Evolutionary conservation across 2,113 vertebrate species (phyloP), one percentile per base, ranked within the genome.

Genomic region (Ifrita kowaldi): DNA sequence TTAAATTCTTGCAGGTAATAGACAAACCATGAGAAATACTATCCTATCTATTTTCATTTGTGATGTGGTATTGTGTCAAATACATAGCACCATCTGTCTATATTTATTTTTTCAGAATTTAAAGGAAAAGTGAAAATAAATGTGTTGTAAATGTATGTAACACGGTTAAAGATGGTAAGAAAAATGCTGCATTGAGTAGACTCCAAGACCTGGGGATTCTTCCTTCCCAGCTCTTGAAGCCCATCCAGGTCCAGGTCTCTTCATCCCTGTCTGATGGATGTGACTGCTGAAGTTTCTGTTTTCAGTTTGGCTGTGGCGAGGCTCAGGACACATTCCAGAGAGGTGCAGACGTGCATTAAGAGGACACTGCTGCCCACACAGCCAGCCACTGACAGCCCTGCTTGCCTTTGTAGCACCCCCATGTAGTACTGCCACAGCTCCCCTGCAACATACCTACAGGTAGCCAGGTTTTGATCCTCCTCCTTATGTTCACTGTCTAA

Each of bases 1-100:
- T 96, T 76, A 65, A 90, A 69, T 19, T 88, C 21, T 77, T 86
- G 33, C 71, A 94, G 59, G 67, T 73, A 88, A 65, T 22, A 73
- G 41, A 52, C 17, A 83, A 90, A 60, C 62, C 27, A 47, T 27
- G 62, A 85, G 33, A 62, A 75, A 71, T 59, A 44, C 17, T n/a
- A 65, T 37, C 3, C 26, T 50, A 19, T 65, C 37, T 91, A 2
- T 88, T 96, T 90, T 88, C 11, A 73, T 88, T 83, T 95, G 33
- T 71, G 39, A 37, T 69, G 42, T 2, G 32, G 50, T 22, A 22
- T 32, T 32, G 4, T 59, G 17, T 82, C 22, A 56, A 56, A 83
- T 60, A 24, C 6, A 6, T 24, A 52, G 21, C 39, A 85, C 67
- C 16, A 56, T 68, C 83, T 84, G 30, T 71, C 37, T 79, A 0